Base-by-base conservation (phyloP, 2,113 vertebrate genomes). In the Aptenodytes patagonicus region DNA sequence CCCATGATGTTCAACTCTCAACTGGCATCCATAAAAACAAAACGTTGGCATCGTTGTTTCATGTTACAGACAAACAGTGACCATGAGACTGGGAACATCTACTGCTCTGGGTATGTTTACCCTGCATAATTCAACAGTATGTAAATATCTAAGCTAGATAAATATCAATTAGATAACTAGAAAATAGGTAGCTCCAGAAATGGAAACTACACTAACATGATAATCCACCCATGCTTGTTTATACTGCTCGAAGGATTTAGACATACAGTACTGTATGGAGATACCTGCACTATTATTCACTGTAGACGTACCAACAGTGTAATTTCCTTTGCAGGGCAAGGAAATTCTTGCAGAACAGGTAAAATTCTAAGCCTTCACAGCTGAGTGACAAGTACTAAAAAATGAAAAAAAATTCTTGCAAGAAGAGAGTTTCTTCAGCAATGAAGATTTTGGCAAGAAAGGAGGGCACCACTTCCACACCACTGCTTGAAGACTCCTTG, bases 201-300 rank as follows among this genome's bases (percentile, higher is more conserved):
- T 80, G 62, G 84, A 93, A 97, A 95, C 84, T 72, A 46, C 81
- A 68, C 61, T 54, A 93, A 94, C 82, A 72, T 49, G 84, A 91
- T 72, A 91, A 91, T 87, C 93, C 91, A 94, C 78, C 17, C 73
- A 57, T 61, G 84, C 81, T 64, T 95, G 84, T 91, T 93, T 87
- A 95, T 40, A 72, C 4, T 44, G 29, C 40, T 91, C 49, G 20
- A 90, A 93, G 57, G 61, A 76, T 83, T 91, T 4, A 87, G 69
- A 71, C 24, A 68, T 11, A 31, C 24, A 64, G 18, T 46, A 11
- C 16, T 71, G 38, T 7, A 46, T 13, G 18, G 46, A 69, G 32
- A 91, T 64, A 87, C 42, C 46, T 58, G 20, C 46, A 54, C 36
- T 51, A 80, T 28, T 65, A 76, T 38, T 61, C 84, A 36, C 47